Conservation (phyloP, 2,888 invertebrate genomes). For the Diadegma fenestrale region DNA sequence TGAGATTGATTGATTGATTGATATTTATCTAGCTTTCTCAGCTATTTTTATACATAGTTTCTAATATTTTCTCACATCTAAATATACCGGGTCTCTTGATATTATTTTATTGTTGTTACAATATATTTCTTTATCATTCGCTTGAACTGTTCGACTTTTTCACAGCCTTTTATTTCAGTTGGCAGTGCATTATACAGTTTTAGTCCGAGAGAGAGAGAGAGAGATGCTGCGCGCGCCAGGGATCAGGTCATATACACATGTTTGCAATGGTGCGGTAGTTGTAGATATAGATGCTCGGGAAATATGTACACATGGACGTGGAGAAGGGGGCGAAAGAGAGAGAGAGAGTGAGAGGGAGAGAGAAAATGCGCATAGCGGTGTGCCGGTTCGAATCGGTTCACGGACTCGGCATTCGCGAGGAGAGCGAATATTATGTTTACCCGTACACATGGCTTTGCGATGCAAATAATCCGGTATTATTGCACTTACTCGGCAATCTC, state of each 20-base stretch:
- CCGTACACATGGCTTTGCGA: slow-evolving; percentile 84
- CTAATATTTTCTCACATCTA: too few species aligned
- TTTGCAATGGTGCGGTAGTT: slow-evolving; percentile 54
- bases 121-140: too few species aligned
- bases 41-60: too few species aligned
- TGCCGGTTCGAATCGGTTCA: slow-evolving; percentile 79
- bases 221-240: slow-evolving; percentile 52
- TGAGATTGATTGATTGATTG: too few species aligned
- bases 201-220: slow-evolving; percentile 71
- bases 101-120: too few species aligned
- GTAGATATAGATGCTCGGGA: slow-evolving; percentile 57
- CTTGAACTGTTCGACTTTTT: too few species aligned
- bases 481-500: slow-evolving; percentile 83
- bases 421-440: slow-evolving; percentile 85
- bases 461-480: slow-evolving; percentile 85
- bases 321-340: slow-evolving; percentile 21
- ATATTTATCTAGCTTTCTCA: too few species aligned
- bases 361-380: slow-evolving; percentile 67
- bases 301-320: slow-evolving; percentile 50
- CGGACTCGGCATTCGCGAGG: slow-evolving; percentile 78
- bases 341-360: slow-evolving; percentile 26
- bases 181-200: too few species aligned
- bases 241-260: slow-evolving; percentile 36
- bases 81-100: too few species aligned
- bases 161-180: too few species aligned